These are phyloP conservation scores for Hemaris fuciformis DNA, from an alignment of 2,888 invertebrate species.

Conservation along the genomic window DNA sequence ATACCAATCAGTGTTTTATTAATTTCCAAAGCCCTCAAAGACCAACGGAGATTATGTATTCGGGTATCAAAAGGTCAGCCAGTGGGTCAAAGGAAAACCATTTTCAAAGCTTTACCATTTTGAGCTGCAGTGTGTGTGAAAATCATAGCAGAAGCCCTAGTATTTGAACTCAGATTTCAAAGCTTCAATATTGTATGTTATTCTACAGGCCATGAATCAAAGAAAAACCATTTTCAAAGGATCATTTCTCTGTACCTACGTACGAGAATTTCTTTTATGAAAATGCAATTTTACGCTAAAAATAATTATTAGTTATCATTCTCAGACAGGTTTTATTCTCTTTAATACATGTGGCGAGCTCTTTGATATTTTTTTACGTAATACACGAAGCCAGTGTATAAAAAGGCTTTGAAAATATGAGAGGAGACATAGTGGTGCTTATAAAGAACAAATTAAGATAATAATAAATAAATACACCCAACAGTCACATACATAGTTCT, in stretches of 20 bases:
- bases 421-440: not conserved
- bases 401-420: not conserved
- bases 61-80: not conserved
- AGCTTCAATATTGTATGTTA: slow-evolving; percentile 8
- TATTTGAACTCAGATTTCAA: slow-evolving; percentile 1
- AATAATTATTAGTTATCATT: not conserved
- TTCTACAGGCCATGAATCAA: slow-evolving; percentile 5
- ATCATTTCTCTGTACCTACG: not conserved
- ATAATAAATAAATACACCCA: no score
- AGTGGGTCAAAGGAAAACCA: slow-evolving; percentile 8
- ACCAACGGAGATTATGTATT: not conserved
- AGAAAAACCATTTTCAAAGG: not conserved
- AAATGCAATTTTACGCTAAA: not conserved
- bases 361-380: not conserved
- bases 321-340: not conserved
- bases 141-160: slow-evolving; percentile 8
- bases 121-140: not conserved
- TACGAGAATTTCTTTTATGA: not conserved
- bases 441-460: not conserved
- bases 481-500: no score
- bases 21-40: not conserved
- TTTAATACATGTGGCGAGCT: not conserved
- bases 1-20: not conserved
- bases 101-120: slow-evolving; percentile 9
- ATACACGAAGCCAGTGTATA: not conserved